These are phyloP conservation scores for Melanotaenia pygmaea DNA, from an alignment of 2,797 vertebrate species.

Conservation along the genomic window DNA sequence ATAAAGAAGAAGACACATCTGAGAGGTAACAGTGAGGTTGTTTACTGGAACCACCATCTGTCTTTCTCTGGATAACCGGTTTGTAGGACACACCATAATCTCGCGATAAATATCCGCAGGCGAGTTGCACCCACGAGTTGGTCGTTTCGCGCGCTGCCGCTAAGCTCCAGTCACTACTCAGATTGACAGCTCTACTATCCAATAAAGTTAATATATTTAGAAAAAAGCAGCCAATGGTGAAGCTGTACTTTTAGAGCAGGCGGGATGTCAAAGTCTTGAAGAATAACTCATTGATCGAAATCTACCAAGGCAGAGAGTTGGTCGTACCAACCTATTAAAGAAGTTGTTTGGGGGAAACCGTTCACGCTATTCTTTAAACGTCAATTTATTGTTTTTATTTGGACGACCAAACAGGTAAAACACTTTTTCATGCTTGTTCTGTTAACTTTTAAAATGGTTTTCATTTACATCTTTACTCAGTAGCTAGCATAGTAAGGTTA, in stretches of 20 bases:
- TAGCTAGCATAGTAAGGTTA: conserved; percentile 68
- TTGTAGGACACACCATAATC: conserved; percentile 38
- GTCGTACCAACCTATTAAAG: conserved; percentile 37
- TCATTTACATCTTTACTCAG: conserved; percentile 41
- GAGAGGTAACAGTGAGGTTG: conserved; percentile 20
- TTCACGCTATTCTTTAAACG: conserved; percentile 43
- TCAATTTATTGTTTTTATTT: conserved; percentile 58
- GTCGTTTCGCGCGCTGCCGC: conserved; percentile 86
- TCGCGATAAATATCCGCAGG: conserved; percentile 73
- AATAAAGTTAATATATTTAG: conserved; percentile 31
- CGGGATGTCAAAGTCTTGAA: conserved; percentile 84
- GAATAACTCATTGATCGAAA: conserved; percentile 85
- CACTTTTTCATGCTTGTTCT: conserved; percentile 9
- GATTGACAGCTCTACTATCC: conserved; percentile 62
- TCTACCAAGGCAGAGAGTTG: conserved; percentile 69
- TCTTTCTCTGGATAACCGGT: conserved; percentile 27
- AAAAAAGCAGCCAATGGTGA: conserved; percentile 57
- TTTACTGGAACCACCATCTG: conserved; percentile 50
- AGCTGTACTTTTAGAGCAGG: conserved; percentile 48
- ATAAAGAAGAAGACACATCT: neutral
- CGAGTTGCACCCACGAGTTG: conserved; percentile 81
- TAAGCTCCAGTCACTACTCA: conserved; percentile 74
- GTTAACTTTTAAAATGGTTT: conserved; percentile 48
- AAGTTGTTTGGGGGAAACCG: conserved; percentile 63
- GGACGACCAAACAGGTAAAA: conserved; percentile 75